Conservation (phyloP, 2,888 invertebrate genomes). For the Drosophila tanythrix region DNA sequence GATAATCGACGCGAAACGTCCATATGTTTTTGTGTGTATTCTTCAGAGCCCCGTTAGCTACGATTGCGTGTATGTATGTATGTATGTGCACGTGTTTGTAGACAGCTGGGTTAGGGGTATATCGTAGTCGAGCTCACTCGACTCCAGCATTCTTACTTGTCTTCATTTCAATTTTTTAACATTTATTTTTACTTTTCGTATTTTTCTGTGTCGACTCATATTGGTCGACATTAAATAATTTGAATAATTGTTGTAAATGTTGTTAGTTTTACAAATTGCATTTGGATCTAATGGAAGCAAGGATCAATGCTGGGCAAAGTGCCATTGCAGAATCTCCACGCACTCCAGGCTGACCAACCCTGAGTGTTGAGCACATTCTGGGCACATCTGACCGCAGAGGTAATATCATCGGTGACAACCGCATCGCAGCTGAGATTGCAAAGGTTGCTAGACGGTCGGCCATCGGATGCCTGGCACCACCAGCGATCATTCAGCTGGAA, state of each 20-base stretch:
- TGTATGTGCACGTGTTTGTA: too few species aligned
- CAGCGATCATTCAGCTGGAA: constrained; percentile 82
- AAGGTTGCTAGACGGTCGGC: constrained; percentile 63
- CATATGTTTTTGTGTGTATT: too few species aligned
- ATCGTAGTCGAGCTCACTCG: too few species aligned
- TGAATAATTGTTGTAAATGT: neutral
- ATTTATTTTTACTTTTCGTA: too few species aligned
- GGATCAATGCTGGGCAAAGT: constrained; percentile 56
- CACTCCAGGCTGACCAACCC: constrained; percentile 79
- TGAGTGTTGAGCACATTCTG: constrained; percentile 64
- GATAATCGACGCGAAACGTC: too few species aligned
- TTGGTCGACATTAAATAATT: neutral
- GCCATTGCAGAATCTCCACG: constrained; percentile 67
- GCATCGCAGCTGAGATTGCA: constrained; percentile 67
- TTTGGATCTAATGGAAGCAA: constrained; percentile 56
- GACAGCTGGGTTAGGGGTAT: too few species aligned
- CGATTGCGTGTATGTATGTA: too few species aligned
- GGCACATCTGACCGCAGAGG: constrained; percentile 67
- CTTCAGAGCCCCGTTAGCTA: too few species aligned
- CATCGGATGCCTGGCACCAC: constrained; percentile 73
- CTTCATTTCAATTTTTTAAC: too few species aligned
- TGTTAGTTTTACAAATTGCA: neutral
- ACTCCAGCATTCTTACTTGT: too few species aligned
- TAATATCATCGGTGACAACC: constrained; percentile 70
- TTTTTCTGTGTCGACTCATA: too few species aligned